Evolutionary conservation across 1,140 invertebrate species (phyloP).

Genomic region (Copidosoma floridanum): DNA sequence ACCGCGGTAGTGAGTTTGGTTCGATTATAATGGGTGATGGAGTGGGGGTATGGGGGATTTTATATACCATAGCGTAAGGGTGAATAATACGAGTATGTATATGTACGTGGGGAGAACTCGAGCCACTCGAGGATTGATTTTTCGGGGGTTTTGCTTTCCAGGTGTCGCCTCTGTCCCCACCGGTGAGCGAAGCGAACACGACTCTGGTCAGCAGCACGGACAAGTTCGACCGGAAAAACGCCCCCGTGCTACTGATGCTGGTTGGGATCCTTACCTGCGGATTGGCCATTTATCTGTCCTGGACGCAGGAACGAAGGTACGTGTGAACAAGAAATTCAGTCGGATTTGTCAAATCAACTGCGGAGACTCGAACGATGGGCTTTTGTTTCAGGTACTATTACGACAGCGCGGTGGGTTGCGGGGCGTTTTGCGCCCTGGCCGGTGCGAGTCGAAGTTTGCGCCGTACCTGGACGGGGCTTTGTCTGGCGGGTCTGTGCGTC

Average conservation of each 20-base stretch:
- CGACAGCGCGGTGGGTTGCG: constrained; percentile 52
- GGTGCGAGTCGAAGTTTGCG: constrained; percentile 48
- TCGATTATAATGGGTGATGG: no score
- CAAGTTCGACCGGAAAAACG: constrained; percentile 48
- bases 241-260: constrained; percentile 46
- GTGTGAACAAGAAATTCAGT: not conserved
- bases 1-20: constrained; percentile 55
- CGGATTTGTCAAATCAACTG: not conserved
- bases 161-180: constrained; percentile 53
- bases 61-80: no score
- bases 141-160: constrained; percentile 26
- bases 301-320: constrained; percentile 51
- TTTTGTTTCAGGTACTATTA: constrained; percentile 48
- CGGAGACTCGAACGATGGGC: not conserved
- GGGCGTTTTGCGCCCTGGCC: constrained; percentile 48
- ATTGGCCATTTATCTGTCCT: constrained; percentile 49
- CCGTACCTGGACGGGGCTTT: constrained; percentile 50
- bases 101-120: no score
- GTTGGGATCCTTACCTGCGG: constrained; percentile 53
- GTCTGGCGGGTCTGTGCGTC: constrained; percentile 49
- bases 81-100: no score
- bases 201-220: constrained; percentile 50
- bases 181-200: constrained; percentile 49
- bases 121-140: constrained; percentile 11
- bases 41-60: no score